Evolutionary conservation across 2,113 vertebrate genomes (phyloP).

Genomic region (Lynx canadensis): DNA sequence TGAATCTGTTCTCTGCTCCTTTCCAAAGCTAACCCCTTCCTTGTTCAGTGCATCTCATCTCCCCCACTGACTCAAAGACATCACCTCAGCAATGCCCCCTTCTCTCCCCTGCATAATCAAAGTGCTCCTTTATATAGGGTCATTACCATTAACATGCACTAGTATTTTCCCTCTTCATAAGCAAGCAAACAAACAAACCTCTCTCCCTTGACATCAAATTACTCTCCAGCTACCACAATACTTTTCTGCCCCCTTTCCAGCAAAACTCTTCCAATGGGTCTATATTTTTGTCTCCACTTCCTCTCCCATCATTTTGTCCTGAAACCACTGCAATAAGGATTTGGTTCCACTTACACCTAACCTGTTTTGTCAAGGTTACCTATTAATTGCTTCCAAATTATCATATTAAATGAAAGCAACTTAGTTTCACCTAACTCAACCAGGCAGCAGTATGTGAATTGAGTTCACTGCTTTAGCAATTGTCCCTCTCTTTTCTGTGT

Average conservation of each 20-base stretch:
- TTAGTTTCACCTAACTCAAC: background rate
- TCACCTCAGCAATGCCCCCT: background rate
- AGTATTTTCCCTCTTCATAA: conserved; percentile 24
- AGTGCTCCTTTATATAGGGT: background rate
- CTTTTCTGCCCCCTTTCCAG: background rate
- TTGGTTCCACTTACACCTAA: conserved; percentile 7
- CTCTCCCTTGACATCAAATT: conserved; percentile 25
- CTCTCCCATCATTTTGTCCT: background rate
- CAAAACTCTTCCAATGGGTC: background rate
- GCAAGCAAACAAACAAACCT: conserved; percentile 21
- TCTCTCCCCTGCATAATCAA: background rate
- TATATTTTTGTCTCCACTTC: conserved; percentile 12
- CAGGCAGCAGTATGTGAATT: background rate
- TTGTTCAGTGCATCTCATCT: background rate
- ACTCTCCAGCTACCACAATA: background rate
- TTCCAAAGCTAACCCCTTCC: background rate
- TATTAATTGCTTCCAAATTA: conserved; percentile 52
- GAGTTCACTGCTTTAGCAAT: conserved; percentile 23
- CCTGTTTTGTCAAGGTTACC: conserved; percentile 34
- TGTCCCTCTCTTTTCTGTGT: background rate
- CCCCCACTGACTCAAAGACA: conserved; percentile 1
- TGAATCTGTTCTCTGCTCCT: background rate
- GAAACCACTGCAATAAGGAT: background rate
- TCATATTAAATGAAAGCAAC: background rate
- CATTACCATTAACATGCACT: background rate